Evolutionary conservation across 2,113 vertebrate species (phyloP).

Genomic region (Petrocephalus microphthalmus): DNA sequence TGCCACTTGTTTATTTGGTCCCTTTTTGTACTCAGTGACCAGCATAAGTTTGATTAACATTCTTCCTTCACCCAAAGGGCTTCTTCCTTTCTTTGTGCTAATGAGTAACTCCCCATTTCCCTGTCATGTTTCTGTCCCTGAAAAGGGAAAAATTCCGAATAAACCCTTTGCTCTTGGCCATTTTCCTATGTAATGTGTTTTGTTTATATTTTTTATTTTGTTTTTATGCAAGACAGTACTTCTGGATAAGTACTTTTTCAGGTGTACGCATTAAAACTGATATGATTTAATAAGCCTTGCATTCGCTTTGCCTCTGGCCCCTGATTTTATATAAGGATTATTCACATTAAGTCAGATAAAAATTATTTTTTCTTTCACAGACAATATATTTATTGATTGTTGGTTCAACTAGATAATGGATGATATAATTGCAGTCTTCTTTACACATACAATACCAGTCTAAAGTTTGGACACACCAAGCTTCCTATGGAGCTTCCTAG

Average conservation of each 20-base stretch:
- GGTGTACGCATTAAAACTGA: not conserved
- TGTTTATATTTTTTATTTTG: not conserved
- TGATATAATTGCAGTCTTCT: not conserved
- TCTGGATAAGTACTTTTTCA: not conserved
- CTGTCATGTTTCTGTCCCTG: not conserved
- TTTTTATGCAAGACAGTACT: not conserved
- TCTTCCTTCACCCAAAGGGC: not conserved
- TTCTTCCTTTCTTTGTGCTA: not conserved
- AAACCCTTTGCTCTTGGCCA: not conserved
- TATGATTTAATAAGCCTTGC: not conserved
- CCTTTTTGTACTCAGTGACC: not conserved
- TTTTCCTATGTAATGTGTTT: not conserved
- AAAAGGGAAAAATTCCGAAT: not conserved
- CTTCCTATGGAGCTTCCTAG: too few species aligned
- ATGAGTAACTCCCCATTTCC: not conserved
- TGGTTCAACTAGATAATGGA: not conserved
- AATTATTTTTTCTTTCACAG: not conserved
- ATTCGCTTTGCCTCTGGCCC: not conserved
- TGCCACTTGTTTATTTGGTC: not conserved
- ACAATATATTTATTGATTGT: not conserved
- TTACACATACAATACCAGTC: not conserved
- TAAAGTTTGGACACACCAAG: not conserved
- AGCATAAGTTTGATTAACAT: not conserved
- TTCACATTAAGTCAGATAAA: not conserved
- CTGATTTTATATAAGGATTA: not conserved